Base-by-base conservation (phyloP, 2,888 invertebrate species). In the Drosophila macrothrix region DNA sequence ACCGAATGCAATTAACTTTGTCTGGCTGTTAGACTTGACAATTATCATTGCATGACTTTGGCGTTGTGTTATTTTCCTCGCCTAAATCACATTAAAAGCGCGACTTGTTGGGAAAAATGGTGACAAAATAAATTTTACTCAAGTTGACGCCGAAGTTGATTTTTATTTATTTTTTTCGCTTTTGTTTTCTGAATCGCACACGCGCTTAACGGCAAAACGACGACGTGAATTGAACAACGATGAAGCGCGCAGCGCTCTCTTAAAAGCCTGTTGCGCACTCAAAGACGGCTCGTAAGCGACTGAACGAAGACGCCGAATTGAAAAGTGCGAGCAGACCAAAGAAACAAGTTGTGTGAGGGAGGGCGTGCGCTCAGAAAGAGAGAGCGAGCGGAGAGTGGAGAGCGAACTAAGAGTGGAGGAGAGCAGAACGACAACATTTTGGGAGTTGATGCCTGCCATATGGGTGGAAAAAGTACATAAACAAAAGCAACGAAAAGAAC, bases 251-350 rank as follows among this genome's bases (percentile, higher is more conserved):
- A 77, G 69, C 68, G 69, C 67, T 52, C 49, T 70, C 54, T 80
- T 37, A 56, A 46, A 78, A 80, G 72, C 72, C 83, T 84, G 85
- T 88, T 86, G 87, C 84, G 84, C 78, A 84, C 91, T 90, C 88
- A 82, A 83, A 85, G 88, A 91, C 90, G 88, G 84, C 90, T 91
- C 87, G 84, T 68, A 91, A 88, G 82, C 86, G 88, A 91, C 91
- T 91, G 83, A 90, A 85, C 83, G 66, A 71, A 82, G 73, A 67
- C 67, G 61, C 29, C 41, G 67, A 67, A 61, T 43, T 41, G 25
- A 46, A 46, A 46, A 25, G 65, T 67, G 65, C 63, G 72, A 69
- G 61, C 46, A 58, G 63, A 61, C 61, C 62, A 46, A 46, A 46
- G 61, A 80, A 72, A 78, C 79, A 75, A 76, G 82, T 82, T 79